A percentile compares a stretch with the other conserved stretches of the same genome.
Evolutionary conservation across 2,113 vertebrate genomes (phyloP).

Genomic region (Myocastor coypus): DNA sequence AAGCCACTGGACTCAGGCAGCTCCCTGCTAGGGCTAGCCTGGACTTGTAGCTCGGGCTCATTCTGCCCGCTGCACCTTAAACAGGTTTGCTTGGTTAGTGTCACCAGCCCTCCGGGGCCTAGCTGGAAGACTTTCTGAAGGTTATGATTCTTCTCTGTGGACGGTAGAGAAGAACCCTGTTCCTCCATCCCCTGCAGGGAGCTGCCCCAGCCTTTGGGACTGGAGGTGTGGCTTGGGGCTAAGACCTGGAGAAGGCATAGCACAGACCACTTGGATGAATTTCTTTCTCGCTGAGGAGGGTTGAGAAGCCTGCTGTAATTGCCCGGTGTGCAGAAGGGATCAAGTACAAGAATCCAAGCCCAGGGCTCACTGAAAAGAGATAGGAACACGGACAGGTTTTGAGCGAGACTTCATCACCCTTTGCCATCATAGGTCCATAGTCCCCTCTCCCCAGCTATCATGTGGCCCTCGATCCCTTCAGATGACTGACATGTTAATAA

Average conservation of each 20-base stretch:
- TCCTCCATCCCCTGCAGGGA: neutral
- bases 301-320: neutral
- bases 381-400: neutral
- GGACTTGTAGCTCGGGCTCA: neutral
- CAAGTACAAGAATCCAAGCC: neutral
- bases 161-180: neutral
- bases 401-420: neutral
- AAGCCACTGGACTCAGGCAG: neutral
- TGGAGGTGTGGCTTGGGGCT: neutral
- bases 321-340: neutral
- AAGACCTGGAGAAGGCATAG: neutral
- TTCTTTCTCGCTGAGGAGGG: neutral
- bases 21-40: neutral
- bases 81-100: neutral
- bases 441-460: neutral
- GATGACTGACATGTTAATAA: constrained; percentile 39
- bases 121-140: neutral
- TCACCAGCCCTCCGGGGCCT: neutral
- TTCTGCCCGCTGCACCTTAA: neutral
- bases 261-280: neutral
- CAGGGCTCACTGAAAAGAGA: neutral
- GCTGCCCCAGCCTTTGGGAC: neutral
- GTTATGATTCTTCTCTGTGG: neutral
- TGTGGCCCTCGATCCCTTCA: neutral
- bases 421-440: neutral